A percentile compares a stretch with the other conserved stretches of the same genome.
Evolutionary conservation across 2,888 invertebrate species (phyloP).

Genomic region (Cephalotes varians): DNA sequence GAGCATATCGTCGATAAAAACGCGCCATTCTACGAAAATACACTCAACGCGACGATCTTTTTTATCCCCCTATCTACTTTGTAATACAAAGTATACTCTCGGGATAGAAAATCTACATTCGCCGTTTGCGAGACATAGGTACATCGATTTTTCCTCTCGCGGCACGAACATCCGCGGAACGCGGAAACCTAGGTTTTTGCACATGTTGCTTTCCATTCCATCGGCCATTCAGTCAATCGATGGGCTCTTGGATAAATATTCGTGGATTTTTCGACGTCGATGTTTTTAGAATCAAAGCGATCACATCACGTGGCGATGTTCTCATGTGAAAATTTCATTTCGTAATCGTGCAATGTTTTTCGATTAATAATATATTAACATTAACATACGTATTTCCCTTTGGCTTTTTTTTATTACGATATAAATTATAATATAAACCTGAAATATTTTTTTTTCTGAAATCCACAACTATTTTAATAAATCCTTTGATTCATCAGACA

Average conservation of each 20-base stretch:
- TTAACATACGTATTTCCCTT: background rate
- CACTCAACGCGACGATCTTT: constrained; percentile 51
- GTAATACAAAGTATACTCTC: constrained; percentile 47
- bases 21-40: constrained; percentile 47
- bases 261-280: background rate
- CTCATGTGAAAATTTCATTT: background rate
- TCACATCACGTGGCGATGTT: background rate
- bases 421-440: constrained; percentile 15
- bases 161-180: constrained; percentile 22
- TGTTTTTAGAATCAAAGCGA: constrained; percentile 23
- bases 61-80: constrained; percentile 36
- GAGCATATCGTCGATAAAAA: constrained; percentile 44
- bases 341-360: background rate
- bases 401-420: background rate
- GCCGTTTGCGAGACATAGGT: constrained; percentile 35
- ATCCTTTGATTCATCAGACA: background rate
- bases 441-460: background rate
- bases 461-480: background rate
- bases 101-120: constrained; percentile 48
- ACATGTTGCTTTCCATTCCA: constrained; percentile 15
- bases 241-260: background rate
- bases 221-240: constrained; percentile 18
- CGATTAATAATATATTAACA: background rate
- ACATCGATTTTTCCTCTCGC: constrained; percentile 34
- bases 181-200: constrained; percentile 13